Percentiles rank a stretch among this genome's conserved stretches.
Conservation (phyloP, 2,888 invertebrate genomes). For the Lathronympha strigana region DNA sequence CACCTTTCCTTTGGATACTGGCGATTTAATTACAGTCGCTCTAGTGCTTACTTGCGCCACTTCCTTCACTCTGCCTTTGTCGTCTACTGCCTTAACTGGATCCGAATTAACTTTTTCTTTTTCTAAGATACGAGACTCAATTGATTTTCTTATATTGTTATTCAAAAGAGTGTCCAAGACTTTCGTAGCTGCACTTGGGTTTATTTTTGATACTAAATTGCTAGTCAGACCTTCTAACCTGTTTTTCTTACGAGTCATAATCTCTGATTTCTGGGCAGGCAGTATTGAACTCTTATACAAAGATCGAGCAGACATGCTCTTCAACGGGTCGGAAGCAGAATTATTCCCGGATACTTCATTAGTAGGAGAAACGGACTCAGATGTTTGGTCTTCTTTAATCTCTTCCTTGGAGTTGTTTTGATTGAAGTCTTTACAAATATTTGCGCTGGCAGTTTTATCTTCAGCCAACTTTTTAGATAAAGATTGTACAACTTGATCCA, state of each 20-base stretch:
- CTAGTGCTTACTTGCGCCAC: constrained; percentile 73
- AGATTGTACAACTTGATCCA: constrained; percentile 79
- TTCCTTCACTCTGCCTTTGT: constrained; percentile 70
- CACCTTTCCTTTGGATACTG: constrained; percentile 79
- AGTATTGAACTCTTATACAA: constrained; percentile 78
- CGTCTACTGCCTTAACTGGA: constrained; percentile 59
- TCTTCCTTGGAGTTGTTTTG: constrained; percentile 66
- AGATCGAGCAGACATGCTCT: constrained; percentile 79
- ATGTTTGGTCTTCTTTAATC: constrained; percentile 57
- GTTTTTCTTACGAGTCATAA: constrained; percentile 86
- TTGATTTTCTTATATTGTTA: constrained; percentile 79
- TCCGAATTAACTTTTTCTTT: constrained; percentile 69
- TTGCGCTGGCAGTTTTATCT: constrained; percentile 60
- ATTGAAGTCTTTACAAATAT: constrained; percentile 61
- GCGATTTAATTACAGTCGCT: constrained; percentile 84
- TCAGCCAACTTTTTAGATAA: constrained; percentile 78
- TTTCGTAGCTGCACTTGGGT: constrained; percentile 81
- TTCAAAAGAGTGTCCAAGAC: constrained; percentile 79
- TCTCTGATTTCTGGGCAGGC: constrained; percentile 81
- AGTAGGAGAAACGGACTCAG: constrained; percentile 48
- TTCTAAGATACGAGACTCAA: constrained; percentile 79
- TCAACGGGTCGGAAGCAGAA: constrained; percentile 69
- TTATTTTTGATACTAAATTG: constrained; percentile 85
- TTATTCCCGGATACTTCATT: constrained; percentile 52
- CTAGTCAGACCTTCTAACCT: constrained; percentile 85